These are phyloP conservation scores for Penaeus indicus DNA, from an alignment of 1,140 invertebrate species.

Conservation along the genomic window DNA sequence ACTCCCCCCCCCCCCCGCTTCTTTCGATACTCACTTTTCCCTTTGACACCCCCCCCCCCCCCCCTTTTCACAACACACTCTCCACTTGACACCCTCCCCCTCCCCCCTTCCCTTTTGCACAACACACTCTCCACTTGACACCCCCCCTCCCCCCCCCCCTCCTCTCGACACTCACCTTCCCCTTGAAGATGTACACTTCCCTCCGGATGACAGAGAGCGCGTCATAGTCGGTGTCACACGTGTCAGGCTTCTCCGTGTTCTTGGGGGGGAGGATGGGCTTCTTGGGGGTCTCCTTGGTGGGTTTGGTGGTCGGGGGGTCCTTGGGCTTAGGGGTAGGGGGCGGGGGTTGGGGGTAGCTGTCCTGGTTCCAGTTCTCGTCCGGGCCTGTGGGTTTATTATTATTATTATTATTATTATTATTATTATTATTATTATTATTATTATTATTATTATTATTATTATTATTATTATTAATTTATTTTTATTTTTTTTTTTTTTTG, in stretches of 20 bases:
- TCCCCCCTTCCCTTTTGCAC: too few relatives aligned
- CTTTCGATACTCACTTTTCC: conserved; percentile 72
- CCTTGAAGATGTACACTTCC: conserved; percentile 74
- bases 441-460: too few relatives aligned
- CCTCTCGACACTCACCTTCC: conserved; percentile 68
- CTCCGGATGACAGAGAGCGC: conserved; percentile 73
- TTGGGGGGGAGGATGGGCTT: conserved; percentile 32
- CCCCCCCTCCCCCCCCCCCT: too few relatives aligned
- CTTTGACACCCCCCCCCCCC: conserved; percentile 73
- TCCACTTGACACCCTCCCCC: too few relatives aligned
- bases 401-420: too few relatives aligned
- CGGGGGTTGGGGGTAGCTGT: conserved; percentile 70
- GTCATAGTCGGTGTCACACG: conserved; percentile 70
- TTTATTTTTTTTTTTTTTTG: too few relatives aligned
- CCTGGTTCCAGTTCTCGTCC: conserved; percentile 66
- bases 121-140: too few relatives aligned
- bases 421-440: too few relatives aligned
- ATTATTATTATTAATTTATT: too few relatives aligned
- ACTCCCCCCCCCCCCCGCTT: conserved; percentile 67
- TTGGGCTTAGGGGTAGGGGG: conserved; percentile 70
- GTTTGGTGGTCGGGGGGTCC: conserved; percentile 57
- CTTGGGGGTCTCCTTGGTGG: conserved; percentile 51
- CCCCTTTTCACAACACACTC: too few relatives aligned
- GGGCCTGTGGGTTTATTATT: too few relatives aligned
- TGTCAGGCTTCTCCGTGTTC: conserved; percentile 64